These are phyloP conservation scores for Caprella mutica DNA, from an alignment of 2,888 invertebrate genomes.

Conservation along the genomic window DNA sequence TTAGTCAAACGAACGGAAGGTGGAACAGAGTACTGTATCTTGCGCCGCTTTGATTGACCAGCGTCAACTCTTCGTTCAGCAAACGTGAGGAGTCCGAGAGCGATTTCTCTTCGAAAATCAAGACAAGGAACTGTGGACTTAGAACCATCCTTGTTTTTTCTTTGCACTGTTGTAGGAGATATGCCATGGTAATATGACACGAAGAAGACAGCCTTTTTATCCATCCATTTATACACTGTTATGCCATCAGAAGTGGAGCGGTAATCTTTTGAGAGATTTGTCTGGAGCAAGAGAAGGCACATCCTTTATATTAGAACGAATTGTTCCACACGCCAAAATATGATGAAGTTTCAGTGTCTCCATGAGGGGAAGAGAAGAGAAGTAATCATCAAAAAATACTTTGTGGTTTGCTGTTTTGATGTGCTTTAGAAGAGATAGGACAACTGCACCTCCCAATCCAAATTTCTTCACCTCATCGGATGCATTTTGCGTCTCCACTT, in stretches of 20 bases:
- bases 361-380: conserved; percentile 34
- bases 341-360: conserved; percentile 28
- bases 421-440: conserved; percentile 30
- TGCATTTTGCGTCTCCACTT: conserved; percentile 38
- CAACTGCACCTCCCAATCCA: conserved; percentile 21
- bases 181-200: conserved; percentile 36
- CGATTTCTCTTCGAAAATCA: neutral
- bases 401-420: conserved; percentile 35
- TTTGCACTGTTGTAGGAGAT: conserved; percentile 18
- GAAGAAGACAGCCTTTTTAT: conserved; percentile 36
- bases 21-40: conserved; percentile 1
- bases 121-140: conserved; percentile 34
- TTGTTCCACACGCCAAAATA: conserved; percentile 34
- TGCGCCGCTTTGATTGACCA: neutral
- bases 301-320: conserved; percentile 29
- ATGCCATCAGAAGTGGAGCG: conserved; percentile 29
- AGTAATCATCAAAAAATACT: conserved; percentile 37
- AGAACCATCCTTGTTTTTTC: conserved; percentile 33
- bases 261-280: conserved; percentile 34
- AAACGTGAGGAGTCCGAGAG: neutral
- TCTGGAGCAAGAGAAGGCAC: conserved; percentile 30
- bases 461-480: too few relatives aligned
- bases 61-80: neutral
- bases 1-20: neutral
- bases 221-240: conserved; percentile 35